Conservation (phyloP, 2,797 vertebrate genomes). For the Chelidonichthys spinosus region DNA sequence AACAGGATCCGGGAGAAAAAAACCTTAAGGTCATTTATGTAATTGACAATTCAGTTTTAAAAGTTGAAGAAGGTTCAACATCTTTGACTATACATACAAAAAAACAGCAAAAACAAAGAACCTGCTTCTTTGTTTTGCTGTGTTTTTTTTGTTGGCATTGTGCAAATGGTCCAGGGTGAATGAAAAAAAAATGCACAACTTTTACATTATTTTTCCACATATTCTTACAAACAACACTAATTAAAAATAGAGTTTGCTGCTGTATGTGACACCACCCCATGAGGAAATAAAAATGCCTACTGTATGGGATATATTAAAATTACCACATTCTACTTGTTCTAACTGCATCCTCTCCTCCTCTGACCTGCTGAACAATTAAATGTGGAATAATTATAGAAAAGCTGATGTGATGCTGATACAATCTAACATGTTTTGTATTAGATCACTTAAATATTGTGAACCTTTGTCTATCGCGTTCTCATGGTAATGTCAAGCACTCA, state of each 20-base stretch:
- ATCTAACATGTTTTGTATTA: neutral
- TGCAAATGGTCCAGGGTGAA: too few relatives aligned
- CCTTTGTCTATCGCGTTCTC: neutral
- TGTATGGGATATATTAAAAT: neutral
- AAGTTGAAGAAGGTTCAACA: too few relatives aligned
- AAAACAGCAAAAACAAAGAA: too few relatives aligned
- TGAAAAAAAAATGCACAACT: too few relatives aligned
- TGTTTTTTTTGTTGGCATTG: too few relatives aligned
- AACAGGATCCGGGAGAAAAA: too few relatives aligned
- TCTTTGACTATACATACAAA: too few relatives aligned
- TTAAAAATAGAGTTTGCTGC: neutral
- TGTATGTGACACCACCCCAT: neutral
- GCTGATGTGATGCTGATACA: neutral
- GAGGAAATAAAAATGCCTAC: constrained; percentile 13
- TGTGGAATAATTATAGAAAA: constrained; percentile 3
- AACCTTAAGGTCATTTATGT: too few relatives aligned
- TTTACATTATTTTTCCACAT: neutral
- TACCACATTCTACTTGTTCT: neutral
- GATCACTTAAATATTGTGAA: neutral
- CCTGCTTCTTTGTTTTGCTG: too few relatives aligned
- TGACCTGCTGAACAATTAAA: neutral
- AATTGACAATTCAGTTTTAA: too few relatives aligned
- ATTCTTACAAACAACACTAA: neutral
- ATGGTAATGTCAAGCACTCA: neutral
- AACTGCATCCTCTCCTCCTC: neutral